Evolutionary conservation across 2,797 vertebrate species (phyloP), one percentile per base, ranked within the genome.

Genomic region (Coregonus ussuriensis): DNA sequence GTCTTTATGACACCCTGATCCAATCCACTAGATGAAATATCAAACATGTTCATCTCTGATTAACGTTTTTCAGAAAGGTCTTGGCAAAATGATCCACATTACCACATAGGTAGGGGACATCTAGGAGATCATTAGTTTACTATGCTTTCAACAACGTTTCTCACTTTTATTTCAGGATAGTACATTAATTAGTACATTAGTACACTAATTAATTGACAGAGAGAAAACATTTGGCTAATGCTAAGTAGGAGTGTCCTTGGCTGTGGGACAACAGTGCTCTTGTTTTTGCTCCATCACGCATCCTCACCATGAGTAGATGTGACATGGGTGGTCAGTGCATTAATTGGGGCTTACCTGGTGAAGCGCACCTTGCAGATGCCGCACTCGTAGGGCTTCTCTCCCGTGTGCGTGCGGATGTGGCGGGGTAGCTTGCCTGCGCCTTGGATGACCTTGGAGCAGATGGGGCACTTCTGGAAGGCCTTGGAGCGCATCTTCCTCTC

Each of bases 391-490:
- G 98, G 98, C 88, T 99, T 99, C 93, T 99, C 98, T 75, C 98
- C 98, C 0, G 98, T 99, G 95, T 99, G 98, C 37, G 97, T 99
- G 89, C 98, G 96, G 91, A 99, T 99, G 93, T 99, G 98, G 76
- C 98, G 96, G 14, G 98, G 98, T 90, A 99, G 95, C 90, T 99
- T 99, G 89, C 98, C 98, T 0, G 98, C 98, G n/a, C 98, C 98
- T 92, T 99, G 98, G 91, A 99, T 99, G 91, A 99, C 98, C 94
- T 99, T 99, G 91, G 96, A 96, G 4, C 98, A 99, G 91, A 99
- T 99, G 91, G 98, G 98, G 92, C 98, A 99, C 95, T 99, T 99
- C 91, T 99, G 98, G 93, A 98, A 99, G 93, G 98, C 97, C 95
- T 99, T 99, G 18, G 98, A 97, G 88, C 98, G 96, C 95, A 99